phyloP scores from a whole-genome alignment of 2,797 vertebrate genomes.

The Agapornis canus region DNA sequence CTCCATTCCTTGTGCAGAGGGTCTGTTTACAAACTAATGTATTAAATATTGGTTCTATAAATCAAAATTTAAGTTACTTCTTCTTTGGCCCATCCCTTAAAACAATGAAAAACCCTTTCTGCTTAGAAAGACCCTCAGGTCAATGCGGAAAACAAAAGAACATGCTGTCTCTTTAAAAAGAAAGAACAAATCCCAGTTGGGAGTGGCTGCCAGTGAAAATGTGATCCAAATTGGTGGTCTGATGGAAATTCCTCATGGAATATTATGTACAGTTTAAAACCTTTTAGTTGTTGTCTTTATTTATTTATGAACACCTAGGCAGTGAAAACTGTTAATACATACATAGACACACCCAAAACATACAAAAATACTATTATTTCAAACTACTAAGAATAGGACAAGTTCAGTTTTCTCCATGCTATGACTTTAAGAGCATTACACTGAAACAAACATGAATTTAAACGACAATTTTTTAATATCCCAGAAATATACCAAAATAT shows the following conservation, averaged over 20 bases:
- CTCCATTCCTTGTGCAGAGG: slow-evolving; percentile 26
- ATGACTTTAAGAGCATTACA: slow-evolving; percentile 96
- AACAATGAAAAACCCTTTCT: slow-evolving; percentile 58
- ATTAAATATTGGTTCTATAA: not conserved
- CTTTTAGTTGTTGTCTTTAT: slow-evolving; percentile 69
- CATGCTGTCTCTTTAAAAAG: slow-evolving; percentile 77
- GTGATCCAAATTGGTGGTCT: slow-evolving; percentile 79
- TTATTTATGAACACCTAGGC: slow-evolving; percentile 92
- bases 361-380: slow-evolving; percentile 99
- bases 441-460: slow-evolving; percentile 92
- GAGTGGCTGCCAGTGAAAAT: slow-evolving; percentile 80
- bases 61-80: slow-evolving; percentile 10
- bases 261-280: slow-evolving; percentile 88
- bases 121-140: slow-evolving; percentile 27
- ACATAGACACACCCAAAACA: slow-evolving; percentile 95
- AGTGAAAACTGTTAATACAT: slow-evolving; percentile 93
- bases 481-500: slow-evolving; percentile 99
- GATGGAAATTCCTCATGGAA: slow-evolving; percentile 83
- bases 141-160: not conserved
- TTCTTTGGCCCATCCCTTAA: slow-evolving; percentile 46
- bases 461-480: slow-evolving; percentile 90
- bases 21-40: not conserved
- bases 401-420: slow-evolving; percentile 97
- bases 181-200: slow-evolving; percentile 74
- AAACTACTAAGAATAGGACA: slow-evolving; percentile 99